Percentiles rank a stretch among this genome's conserved stretches.
These are phyloP conservation scores for Netelia virgata DNA, from an alignment of 2,888 invertebrate genomes.

Conservation along the genomic window DNA sequence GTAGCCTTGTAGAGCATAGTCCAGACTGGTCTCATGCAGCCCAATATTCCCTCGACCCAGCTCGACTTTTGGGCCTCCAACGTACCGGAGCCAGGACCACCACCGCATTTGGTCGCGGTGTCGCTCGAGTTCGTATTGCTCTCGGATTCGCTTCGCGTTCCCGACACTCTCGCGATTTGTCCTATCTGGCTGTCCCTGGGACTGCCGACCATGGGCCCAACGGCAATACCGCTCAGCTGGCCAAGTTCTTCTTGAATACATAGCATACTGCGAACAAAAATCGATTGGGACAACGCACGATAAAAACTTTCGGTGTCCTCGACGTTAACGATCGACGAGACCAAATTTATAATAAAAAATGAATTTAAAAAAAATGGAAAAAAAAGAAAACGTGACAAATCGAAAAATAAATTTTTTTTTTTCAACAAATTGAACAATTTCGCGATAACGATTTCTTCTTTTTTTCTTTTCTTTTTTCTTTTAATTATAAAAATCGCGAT, in stretches of 20 bases:
- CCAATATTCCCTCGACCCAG: constrained; percentile 94
- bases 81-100: constrained; percentile 76
- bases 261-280: constrained; percentile 86
- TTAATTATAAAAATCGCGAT: too few species aligned
- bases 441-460: too few species aligned
- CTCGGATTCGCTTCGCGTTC: constrained; percentile 78
- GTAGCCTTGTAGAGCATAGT: constrained; percentile 94
- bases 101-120: constrained; percentile 77
- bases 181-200: constrained; percentile 71
- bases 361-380: too few species aligned
- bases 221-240: constrained; percentile 85
- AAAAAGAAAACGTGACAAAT: too few species aligned
- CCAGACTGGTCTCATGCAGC: constrained; percentile 95
- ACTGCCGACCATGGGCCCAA: constrained; percentile 78
- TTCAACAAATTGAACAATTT: background rate
- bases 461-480: background rate
- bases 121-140: constrained; percentile 80
- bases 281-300: background rate
- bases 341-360: background rate
- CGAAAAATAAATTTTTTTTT: too few species aligned
- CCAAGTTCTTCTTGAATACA: constrained; percentile 89
- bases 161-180: constrained; percentile 77
- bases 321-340: too few species aligned
- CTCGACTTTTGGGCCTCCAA: constrained; percentile 87
- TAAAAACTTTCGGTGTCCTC: background rate